Percentiles rank a stretch among this genome's conserved stretches.
These are phyloP conservation scores for Andrena camellia DNA, from an alignment of 2,888 invertebrate species.

Conservation along the genomic window DNA sequence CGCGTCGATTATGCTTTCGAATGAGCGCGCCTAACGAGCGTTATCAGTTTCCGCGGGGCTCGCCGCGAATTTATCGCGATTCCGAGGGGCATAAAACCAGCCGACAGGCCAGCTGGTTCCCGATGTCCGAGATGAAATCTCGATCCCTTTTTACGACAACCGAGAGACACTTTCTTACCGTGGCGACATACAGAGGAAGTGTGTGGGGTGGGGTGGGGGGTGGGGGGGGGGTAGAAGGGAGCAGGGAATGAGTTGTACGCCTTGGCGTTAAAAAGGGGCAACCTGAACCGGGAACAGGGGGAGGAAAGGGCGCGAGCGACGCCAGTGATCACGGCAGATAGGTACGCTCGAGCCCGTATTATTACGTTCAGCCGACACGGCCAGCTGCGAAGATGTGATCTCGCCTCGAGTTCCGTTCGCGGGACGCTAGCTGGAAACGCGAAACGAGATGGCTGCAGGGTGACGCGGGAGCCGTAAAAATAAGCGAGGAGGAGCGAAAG, in stretches of 20 bases:
- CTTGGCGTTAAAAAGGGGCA: constrained; percentile 9
- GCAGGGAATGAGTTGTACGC: constrained; percentile 24
- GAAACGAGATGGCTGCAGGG: neutral
- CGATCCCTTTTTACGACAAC: constrained; percentile 42
- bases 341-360: constrained; percentile 32
- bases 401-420: constrained; percentile 33
- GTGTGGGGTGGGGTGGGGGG: too few species aligned
- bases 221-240: too few species aligned
- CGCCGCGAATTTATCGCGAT: constrained; percentile 77
- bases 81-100: constrained; percentile 78
- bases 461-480: neutral
- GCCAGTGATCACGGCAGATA: constrained; percentile 29
- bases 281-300: constrained; percentile 14
- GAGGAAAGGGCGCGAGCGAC: constrained; percentile 7
- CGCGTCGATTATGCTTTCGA: neutral
- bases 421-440: constrained; percentile 14
- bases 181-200: neutral
- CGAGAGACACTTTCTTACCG: constrained; percentile 37
- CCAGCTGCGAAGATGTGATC: constrained; percentile 52
- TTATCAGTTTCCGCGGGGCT: constrained; percentile 62
- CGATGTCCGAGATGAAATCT: constrained; percentile 45
- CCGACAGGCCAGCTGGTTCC: constrained; percentile 71
- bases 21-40: constrained; percentile 14
- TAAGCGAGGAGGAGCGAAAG: neutral
- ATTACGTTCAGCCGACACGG: constrained; percentile 35